Percentiles rank a stretch among this genome's conserved stretches.
Evolutionary conservation across 1,140 invertebrate genomes (phyloP).

Genomic region (Battus philenor): DNA sequence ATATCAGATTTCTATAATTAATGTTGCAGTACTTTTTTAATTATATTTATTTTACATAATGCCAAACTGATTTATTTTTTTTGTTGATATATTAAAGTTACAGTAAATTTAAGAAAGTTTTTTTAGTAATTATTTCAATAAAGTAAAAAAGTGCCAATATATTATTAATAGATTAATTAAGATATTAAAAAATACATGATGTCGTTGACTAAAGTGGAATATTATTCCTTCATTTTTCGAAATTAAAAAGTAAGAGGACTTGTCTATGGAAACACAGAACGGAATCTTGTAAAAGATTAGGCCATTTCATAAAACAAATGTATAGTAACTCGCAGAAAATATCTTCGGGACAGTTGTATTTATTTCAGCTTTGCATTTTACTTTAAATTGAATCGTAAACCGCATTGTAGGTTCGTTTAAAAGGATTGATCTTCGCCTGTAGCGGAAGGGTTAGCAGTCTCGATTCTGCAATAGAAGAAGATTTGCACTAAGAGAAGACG

Average conservation of each 20-base stretch:
- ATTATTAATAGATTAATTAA: too few relatives aligned
- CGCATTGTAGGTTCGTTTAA: constrained; percentile 60
- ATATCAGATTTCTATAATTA: too few relatives aligned
- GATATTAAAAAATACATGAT: too few relatives aligned
- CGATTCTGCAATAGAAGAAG: constrained; percentile 73
- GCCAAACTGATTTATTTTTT: too few relatives aligned
- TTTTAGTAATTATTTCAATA: too few relatives aligned
- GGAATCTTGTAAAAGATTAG: constrained; percentile 77
- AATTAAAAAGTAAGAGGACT: constrained; percentile 65
- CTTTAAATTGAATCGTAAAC: constrained; percentile 73
- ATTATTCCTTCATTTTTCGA: constrained; percentile 56
- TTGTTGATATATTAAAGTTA: too few relatives aligned
- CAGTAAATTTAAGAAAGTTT: too few relatives aligned
- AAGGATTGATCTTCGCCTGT: constrained; percentile 66
- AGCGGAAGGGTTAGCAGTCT: constrained; percentile 74
- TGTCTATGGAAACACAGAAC: constrained; percentile 76
- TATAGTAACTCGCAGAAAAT: constrained; percentile 77
- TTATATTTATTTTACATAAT: too few relatives aligned
- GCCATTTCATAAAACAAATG: constrained; percentile 77
- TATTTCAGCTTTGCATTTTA: constrained; percentile 76
- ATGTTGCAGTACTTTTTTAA: too few relatives aligned
- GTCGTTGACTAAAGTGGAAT: constrained; percentile 41
- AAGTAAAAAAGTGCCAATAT: too few relatives aligned
- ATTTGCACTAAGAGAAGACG: constrained; percentile 74
- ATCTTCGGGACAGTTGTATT: constrained; percentile 75